Conservation (phyloP, 1,140 invertebrate species). For the Drosophila mauritiana region DNA sequence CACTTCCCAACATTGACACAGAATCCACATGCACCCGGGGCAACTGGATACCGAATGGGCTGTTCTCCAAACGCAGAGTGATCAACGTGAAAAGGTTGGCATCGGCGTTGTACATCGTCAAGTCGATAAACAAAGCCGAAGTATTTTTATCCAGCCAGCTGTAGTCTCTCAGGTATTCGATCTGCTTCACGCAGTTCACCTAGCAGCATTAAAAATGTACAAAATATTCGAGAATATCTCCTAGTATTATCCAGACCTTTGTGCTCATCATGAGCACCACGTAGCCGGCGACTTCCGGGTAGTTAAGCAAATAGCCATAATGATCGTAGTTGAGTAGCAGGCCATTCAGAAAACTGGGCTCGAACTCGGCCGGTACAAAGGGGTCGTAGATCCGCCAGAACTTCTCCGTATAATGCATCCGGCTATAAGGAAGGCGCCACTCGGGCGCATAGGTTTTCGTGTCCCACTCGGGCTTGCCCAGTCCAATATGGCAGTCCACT, state of each 20-base stretch:
- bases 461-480: constrained; percentile 3
- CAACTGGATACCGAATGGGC: constrained; percentile 43
- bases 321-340: constrained; percentile 19
- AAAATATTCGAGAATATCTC: no score
- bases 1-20: constrained; percentile 20
- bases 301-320: constrained; percentile 9
- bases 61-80: constrained; percentile 53
- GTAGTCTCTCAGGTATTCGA: constrained; percentile 36
- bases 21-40: constrained; percentile 8
- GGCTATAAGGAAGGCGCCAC: constrained; percentile 51
- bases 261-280: constrained; percentile 33
- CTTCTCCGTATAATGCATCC: constrained; percentile 45
- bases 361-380: constrained; percentile 29
- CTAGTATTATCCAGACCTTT: not conserved
- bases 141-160: constrained; percentile 53
- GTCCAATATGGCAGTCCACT: not conserved
- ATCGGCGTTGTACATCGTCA: constrained; percentile 67
- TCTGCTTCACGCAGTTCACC: constrained; percentile 31
- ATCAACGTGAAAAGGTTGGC: constrained; percentile 47
- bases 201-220: not conserved
- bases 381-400: constrained; percentile 69
- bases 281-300: constrained; percentile 54
- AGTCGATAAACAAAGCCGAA: constrained; percentile 62
- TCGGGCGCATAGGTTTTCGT: constrained; percentile 18
- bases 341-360: not conserved